These are phyloP conservation scores for Coilia nasus DNA, from an alignment of 2,797 vertebrate species.

Conservation along the genomic window DNA sequence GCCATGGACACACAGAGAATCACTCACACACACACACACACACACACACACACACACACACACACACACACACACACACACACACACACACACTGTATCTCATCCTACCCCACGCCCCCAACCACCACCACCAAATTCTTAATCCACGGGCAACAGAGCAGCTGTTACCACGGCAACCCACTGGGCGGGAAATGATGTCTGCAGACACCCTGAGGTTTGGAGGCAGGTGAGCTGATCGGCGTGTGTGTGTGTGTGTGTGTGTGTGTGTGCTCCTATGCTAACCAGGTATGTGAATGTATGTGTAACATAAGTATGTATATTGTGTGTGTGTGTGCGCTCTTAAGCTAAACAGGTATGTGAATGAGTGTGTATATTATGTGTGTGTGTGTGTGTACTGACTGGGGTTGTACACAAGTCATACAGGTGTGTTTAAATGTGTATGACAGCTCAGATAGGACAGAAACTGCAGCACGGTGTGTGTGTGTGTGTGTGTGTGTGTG, in stretches of 20 bases:
- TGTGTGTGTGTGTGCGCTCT: background rate
- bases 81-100: background rate
- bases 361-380: background rate
- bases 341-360: too few species aligned
- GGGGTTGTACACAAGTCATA: background rate
- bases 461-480: background rate
- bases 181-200: background rate
- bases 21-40: too few species aligned
- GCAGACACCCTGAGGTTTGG: background rate
- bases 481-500: constrained; percentile 5
- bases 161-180: background rate
- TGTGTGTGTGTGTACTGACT: background rate
- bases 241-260: constrained; percentile 6
- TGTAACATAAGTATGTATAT: background rate
- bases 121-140: background rate
- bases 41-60: too few species aligned
- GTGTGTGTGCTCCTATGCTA: background rate
- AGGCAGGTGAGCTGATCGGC: background rate
- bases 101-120: too few species aligned
- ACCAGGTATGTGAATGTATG: background rate
- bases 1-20: background rate
- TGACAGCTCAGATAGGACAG: background rate
- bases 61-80: constrained; percentile 1
- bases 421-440: constrained; percentile 9
- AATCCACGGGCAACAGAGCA: background rate